These are phyloP conservation scores for Lerista edwardsae DNA, from an alignment of 2,797 vertebrate species.

Conservation along the genomic window DNA sequence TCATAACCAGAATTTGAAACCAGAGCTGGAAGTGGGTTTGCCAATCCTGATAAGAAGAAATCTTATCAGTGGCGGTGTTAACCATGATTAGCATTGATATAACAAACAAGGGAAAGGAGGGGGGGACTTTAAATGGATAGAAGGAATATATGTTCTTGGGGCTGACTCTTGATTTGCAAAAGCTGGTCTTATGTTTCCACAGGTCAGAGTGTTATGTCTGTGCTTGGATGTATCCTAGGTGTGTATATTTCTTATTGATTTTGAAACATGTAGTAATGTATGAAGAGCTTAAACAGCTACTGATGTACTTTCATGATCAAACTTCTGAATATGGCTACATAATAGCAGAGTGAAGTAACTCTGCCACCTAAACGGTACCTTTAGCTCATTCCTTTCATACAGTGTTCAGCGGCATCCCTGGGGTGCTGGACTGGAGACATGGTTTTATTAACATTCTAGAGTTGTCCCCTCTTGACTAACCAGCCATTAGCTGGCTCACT, in stretches of 20 bases:
- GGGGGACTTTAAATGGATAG: background rate
- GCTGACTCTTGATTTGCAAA: background rate
- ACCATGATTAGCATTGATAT: background rate
- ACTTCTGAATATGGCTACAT: background rate
- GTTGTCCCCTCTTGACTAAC: constrained; percentile 73
- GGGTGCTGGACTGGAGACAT: constrained; percentile 66
- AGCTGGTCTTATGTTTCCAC: background rate
- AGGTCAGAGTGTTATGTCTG: background rate
- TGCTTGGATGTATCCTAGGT: background rate
- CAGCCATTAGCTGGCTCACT: constrained; percentile 75
- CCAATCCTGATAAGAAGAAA: too few species aligned
- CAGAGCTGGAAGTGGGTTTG: background rate
- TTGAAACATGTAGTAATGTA: background rate
- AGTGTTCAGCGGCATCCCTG: constrained; percentile 65
- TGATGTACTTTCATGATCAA: background rate
- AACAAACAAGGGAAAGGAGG: background rate
- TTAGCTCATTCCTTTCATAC: constrained; percentile 40
- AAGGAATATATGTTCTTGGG: background rate
- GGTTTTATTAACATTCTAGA: constrained; percentile 74
- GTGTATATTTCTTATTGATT: background rate
- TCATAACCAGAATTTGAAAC: background rate
- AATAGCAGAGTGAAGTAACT: background rate
- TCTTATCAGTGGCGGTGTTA: background rate
- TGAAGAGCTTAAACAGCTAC: background rate
- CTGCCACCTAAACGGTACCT: constrained; percentile 41